Base-by-base conservation (phyloP, 2,888 invertebrate species). In the Drosophila ezoana region DNA sequence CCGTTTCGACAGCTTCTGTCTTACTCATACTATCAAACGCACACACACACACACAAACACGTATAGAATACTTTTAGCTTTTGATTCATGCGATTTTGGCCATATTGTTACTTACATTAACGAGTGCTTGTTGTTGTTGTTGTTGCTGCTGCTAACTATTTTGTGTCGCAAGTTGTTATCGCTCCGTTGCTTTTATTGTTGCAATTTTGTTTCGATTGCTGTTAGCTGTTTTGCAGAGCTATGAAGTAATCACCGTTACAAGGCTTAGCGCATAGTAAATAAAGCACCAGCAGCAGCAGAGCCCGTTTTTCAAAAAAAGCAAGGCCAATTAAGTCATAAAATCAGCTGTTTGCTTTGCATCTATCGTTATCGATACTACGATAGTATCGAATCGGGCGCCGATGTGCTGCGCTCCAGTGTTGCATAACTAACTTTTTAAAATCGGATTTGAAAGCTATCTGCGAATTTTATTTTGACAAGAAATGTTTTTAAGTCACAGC, bases 221-320 rank as follows among this genome's bases (percentile, higher is more conserved):
- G 23, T 59, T 53, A 33, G 40, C 45, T 43, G 20, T 16, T 56
- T 4, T 35, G 11, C 33, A 18, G 37, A 23, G 43, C 14, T 52
- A 62, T 77, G 61, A 44, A 67, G 65, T 77, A 77, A 77, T 77
- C 61, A 64, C 54, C 74, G 48, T 37, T 41, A 52, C 16, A 43
- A 68, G 61, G 70, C 61, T 61, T 43, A 61, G 60, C 23, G 66
- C 80, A 76, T 80, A 79, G 63, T 76, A 58, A 77, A 72, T 64
- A 71, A 79, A 48, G 33, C 57, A 38, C 9, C 37, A 53, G 32
- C 43, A 64, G 43, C 38, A 51, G 37, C 52, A 64, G 58, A 63
- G 63, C 62, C 49, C 54, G 75, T 65, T 68, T 79, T 60, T 28
- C 8, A 8, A 8, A 18, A 68, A 64, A 33, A 41, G 45, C 54